These are phyloP conservation scores for Latheticus oryzae DNA, from an alignment of 2,888 invertebrate species.

Conservation along the genomic window DNA sequence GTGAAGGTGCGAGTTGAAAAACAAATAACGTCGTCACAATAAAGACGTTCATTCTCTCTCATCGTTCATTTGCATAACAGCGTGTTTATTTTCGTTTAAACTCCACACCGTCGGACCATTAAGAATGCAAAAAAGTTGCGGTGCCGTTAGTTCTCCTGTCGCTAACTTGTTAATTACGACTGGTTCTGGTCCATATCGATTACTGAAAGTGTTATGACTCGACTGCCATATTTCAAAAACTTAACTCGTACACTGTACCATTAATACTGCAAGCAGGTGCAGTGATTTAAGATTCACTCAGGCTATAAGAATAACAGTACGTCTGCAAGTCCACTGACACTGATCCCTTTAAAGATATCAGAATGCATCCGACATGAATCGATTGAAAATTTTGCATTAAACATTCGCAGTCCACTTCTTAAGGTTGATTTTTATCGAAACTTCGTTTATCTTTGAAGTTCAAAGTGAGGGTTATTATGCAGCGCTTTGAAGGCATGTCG, in stretches of 20 bases:
- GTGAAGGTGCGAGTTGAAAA: constrained; percentile 9
- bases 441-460: constrained; percentile 16
- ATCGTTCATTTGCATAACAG: constrained; percentile 19
- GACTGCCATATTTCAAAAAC: background rate
- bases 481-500: constrained; percentile 12
- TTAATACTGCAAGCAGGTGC: constrained; percentile 12
- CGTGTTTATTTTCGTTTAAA: constrained; percentile 6
- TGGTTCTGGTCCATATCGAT: constrained; percentile 14
- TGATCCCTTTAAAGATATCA: constrained; percentile 38
- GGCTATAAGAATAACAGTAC: constrained; percentile 14
- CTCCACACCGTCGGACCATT: constrained; percentile 3
- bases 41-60: background rate
- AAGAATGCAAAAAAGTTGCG: constrained; percentile 1
- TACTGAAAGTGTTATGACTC: constrained; percentile 14
- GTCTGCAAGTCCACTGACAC: constrained; percentile 30
- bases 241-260: background rate
- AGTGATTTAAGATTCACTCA: constrained; percentile 9
- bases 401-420: constrained; percentile 14
- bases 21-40: constrained; percentile 2
- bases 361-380: constrained; percentile 21
- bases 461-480: constrained; percentile 25
- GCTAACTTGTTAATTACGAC: constrained; percentile 15
- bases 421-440: constrained; percentile 21
- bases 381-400: constrained; percentile 27
- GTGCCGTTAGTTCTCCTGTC: constrained; percentile 15